A percentile compares a stretch with the other conserved stretches of the same genome.
These are phyloP conservation scores for Eublepharis macularius DNA, from an alignment of 2,113 vertebrate genomes.

Conservation along the genomic window DNA sequence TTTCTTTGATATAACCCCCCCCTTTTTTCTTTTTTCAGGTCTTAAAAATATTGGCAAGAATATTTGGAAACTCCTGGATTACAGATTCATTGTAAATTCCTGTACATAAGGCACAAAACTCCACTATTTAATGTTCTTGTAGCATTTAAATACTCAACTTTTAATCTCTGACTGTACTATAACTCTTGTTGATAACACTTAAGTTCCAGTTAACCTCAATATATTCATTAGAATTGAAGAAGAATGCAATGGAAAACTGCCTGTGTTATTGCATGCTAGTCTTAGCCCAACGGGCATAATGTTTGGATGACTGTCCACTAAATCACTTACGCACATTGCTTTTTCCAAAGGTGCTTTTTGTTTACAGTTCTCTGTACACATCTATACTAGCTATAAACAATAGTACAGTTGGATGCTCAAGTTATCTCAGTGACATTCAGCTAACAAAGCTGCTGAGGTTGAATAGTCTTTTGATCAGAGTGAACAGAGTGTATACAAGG, in stretches of 20 bases:
- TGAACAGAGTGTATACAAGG: neutral
- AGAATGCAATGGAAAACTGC: constrained; percentile 26
- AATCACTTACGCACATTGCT: constrained; percentile 6
- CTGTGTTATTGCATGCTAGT: neutral
- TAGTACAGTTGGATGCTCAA: neutral
- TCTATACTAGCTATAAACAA: neutral
- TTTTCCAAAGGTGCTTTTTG: neutral
- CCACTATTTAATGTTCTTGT: constrained; percentile 25
- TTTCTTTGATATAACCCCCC: neutral
- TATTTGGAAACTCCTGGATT: constrained; percentile 19
- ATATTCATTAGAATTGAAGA: constrained; percentile 3
- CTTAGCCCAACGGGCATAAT: neutral
- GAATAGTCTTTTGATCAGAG: neutral
- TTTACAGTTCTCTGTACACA: constrained; percentile 11
- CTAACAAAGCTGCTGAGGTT: neutral
- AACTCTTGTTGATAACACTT: neutral
- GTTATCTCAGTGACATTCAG: too few species aligned
- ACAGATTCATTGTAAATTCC: constrained; percentile 15
- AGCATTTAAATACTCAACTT: constrained; percentile 34
- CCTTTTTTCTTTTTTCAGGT: constrained; percentile 16
- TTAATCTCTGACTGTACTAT: constrained; percentile 9
- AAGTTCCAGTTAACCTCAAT: constrained; percentile 11
- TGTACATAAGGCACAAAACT: constrained; percentile 26
- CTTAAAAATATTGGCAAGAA: constrained; percentile 39
- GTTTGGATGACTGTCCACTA: neutral